Base-by-base conservation (phyloP, 2,797 vertebrate species). In the Rachycentron canadum region DNA sequence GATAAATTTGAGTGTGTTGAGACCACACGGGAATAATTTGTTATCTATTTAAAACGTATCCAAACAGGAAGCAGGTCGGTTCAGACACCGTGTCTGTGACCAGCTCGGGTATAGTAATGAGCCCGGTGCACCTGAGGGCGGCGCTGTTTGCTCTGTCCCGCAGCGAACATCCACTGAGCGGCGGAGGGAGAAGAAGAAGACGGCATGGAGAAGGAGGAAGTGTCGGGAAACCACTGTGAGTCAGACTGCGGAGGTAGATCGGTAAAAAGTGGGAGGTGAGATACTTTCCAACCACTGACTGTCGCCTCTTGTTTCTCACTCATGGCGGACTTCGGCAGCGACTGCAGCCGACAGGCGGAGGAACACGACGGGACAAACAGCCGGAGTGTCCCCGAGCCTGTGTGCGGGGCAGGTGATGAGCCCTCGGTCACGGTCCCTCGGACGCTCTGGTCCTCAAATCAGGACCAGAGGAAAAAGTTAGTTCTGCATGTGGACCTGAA, bases 401-500 rank as follows among this genome's bases (percentile, higher is more conserved):
- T 2, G 38, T 14, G 25, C 4, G 43, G 19, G 63, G 23, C 68
- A 9, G 64, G 45, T 9, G 81, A 69, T 9, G 82, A 69, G 25
- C 52, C 59, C 3, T 26, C 4, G 40, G 60, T 36, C 53, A 65
- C 79, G 1, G 56, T 76, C n/a, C 68, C 82, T 0, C 62, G 2
- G 17, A 72, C 34, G 8, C 53, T 69, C 7, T 0, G 66, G 28
- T 36, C 58, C 8, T 25, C 73, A 3, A 16, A 34, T 2, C 34
- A 9, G 0, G 4, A 21, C 1, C 58, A 0, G 28, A 79, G 40
- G 38, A 93, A 83, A 56, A 97, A 95, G 80, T 32, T 97, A 8
- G 82, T 97, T 41, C 90, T 97, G 5, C 96, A 98, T 77, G 34
- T 98, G 21, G 97, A 98, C 81, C 87, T 98, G 5, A 97, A 97